Evolutionary conservation across 2,113 vertebrate species (phyloP).

Genomic region (Anseranas semipalmata): DNA sequence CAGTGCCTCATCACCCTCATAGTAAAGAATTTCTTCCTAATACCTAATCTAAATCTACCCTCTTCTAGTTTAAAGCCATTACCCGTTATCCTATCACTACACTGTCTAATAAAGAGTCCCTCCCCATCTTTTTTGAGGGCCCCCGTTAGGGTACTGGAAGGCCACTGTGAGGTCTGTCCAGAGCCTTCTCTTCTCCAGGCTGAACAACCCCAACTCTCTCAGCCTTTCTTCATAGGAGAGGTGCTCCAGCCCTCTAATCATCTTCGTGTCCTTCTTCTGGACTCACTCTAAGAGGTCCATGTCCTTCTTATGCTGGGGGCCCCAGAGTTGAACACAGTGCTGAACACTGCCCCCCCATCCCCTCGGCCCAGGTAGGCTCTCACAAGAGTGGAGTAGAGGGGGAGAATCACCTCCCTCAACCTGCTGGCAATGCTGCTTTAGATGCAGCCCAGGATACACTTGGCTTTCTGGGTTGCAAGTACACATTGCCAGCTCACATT

Average conservation of each 20-base stretch:
- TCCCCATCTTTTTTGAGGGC: not conserved
- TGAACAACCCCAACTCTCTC: not conserved
- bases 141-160: not conserved
- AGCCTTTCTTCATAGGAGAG: not conserved
- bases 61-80: not conserved
- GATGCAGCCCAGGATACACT: not conserved
- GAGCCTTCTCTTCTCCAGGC: not conserved
- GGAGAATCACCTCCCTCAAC: not conserved
- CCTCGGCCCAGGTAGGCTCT: not conserved
- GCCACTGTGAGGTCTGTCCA: no score
- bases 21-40: not conserved
- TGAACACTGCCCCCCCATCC: no score
- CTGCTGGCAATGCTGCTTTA: not conserved
- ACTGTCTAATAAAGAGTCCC: not conserved
- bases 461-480: not conserved
- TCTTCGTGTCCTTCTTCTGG: not conserved
- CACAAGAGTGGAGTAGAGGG: not conserved
- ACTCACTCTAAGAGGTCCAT: not conserved
- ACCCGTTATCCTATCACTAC: not conserved
- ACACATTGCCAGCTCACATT: not conserved
- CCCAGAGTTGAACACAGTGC: not conserved
- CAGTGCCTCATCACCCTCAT: not conserved
- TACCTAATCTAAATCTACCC: not conserved
- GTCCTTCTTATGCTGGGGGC: not conserved
- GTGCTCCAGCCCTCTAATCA: not conserved